Conservation (phyloP, 2,113 vertebrate species). For the Odobenus rosmarus region DNA sequence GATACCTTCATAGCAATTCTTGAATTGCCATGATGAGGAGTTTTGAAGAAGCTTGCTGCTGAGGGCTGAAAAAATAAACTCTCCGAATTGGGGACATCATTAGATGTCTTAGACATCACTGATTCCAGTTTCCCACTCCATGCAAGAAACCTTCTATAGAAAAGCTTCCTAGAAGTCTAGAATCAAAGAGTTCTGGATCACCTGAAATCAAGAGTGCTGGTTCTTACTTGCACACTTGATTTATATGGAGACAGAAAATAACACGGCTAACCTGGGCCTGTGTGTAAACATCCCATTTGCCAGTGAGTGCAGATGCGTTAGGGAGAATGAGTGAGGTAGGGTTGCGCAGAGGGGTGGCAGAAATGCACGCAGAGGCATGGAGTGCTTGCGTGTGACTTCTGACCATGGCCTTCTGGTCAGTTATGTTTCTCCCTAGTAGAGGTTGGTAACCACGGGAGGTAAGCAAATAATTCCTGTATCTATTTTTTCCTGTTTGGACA, state of each 20-base stretch:
- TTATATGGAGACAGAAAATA: neutral
- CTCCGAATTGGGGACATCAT: neutral
- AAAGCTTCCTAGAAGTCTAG: neutral
- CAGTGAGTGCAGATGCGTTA: accelerated
- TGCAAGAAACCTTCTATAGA: neutral
- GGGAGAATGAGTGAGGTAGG: neutral
- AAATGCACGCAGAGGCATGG: accelerated
- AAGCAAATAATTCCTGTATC: neutral
- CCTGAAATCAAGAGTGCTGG: neutral
- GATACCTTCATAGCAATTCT: neutral
- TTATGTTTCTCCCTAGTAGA: neutral
- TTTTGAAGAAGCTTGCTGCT: neutral
- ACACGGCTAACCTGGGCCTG: neutral
- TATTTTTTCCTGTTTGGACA: neutral
- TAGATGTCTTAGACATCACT: neutral
- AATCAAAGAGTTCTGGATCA: neutral
- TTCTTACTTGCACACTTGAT: neutral
- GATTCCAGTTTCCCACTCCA: neutral
- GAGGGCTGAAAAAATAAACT: neutral
- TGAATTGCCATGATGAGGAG: neutral
- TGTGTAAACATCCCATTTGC: neutral
- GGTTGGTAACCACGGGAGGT: neutral
- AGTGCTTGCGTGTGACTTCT: accelerated
- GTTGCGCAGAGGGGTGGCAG: neutral
- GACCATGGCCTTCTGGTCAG: neutral